Conservation (phyloP, 2,888 invertebrate species). For the Ernsta delagoae region DNA sequence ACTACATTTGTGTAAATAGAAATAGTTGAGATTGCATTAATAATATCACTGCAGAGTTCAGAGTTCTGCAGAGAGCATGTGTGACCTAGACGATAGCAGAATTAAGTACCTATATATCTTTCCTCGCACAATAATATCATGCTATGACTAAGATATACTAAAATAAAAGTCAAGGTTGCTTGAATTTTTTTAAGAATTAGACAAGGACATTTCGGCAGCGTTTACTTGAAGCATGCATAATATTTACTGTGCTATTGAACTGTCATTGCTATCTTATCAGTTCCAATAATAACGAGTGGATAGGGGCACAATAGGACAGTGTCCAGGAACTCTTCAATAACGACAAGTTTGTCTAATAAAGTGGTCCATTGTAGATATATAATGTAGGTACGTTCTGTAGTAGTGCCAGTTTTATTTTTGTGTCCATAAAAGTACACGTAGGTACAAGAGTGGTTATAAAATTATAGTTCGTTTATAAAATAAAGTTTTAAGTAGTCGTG, state of each 20-base stretch:
- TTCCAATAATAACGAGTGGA: constrained; percentile 62
- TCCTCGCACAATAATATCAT: too few species aligned
- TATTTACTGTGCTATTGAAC: constrained; percentile 65
- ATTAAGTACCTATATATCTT: too few species aligned
- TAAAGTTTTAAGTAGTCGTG: constrained; percentile 15
- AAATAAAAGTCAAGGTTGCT: constrained; percentile 6
- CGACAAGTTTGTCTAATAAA: constrained; percentile 41
- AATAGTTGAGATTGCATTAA: too few species aligned
- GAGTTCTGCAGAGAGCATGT: too few species aligned
- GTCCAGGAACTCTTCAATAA: constrained; percentile 37
- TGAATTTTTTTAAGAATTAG: background rate
- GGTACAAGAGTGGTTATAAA: constrained; percentile 12
- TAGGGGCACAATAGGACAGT: constrained; percentile 42
- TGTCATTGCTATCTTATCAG: constrained; percentile 74
- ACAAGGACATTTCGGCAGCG: background rate
- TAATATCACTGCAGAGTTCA: too few species aligned
- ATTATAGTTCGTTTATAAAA: constrained; percentile 14
- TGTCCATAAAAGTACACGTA: constrained; percentile 11
- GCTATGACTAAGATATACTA: background rate
- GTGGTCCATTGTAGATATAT: constrained; percentile 37
- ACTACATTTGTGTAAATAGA: too few species aligned
- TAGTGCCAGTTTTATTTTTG: constrained; percentile 16
- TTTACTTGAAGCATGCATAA: constrained; percentile 19
- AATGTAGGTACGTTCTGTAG: background rate
- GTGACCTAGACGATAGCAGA: too few species aligned